These are phyloP conservation scores for Apamea monoglypha DNA, from an alignment of 2,888 invertebrate genomes.

Conservation along the genomic window DNA sequence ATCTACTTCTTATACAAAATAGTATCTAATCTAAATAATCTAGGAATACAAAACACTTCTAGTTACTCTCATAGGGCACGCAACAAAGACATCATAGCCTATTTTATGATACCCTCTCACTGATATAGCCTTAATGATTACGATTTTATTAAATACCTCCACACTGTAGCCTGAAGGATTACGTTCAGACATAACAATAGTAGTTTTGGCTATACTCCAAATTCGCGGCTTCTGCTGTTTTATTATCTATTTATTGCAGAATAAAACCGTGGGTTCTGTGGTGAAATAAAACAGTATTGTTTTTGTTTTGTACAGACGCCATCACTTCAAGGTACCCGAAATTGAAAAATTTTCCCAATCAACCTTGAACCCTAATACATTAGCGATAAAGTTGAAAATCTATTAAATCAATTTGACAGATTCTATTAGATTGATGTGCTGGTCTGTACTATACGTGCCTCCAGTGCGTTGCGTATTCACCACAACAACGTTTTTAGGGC, in stretches of 20 bases:
- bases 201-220: slow-evolving; percentile 36
- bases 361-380: too few species aligned
- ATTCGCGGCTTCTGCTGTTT: not conserved
- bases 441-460: not conserved
- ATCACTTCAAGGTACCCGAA: too few species aligned
- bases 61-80: slow-evolving; percentile 20
- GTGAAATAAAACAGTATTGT: not conserved
- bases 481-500: not conserved
- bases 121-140: not conserved
- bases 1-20: not conserved
- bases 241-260: not conserved
- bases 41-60: not conserved
- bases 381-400: too few species aligned
- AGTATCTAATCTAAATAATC: slow-evolving; percentile 7
- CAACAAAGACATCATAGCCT: slow-evolving; percentile 34
- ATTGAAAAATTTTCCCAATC: too few species aligned
- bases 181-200: slow-evolving; percentile 33
- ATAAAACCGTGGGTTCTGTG: slow-evolving; percentile 22
- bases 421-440: not conserved
- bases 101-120: slow-evolving; percentile 24
- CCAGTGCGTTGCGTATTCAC: not conserved
- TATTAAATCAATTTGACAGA: too few species aligned
- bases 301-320: not conserved
- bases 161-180: slow-evolving; percentile 11
- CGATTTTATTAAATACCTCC: slow-evolving; percentile 3